phyloP scores from a whole-genome alignment of 1,140 invertebrate genomes.

The Caenorhabditis elegans region DNA sequence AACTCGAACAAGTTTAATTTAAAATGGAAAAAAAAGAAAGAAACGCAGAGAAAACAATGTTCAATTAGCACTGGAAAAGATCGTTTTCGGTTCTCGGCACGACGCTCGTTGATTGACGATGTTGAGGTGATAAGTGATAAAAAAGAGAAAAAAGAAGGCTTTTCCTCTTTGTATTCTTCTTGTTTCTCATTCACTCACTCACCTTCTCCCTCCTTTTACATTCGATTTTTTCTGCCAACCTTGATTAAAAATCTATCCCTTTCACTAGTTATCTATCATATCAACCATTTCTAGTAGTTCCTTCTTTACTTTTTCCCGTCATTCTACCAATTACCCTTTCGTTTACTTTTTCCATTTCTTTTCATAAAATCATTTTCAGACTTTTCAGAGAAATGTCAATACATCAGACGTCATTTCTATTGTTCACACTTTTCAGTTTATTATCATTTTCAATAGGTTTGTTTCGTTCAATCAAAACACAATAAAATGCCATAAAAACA shows the following conservation, averaged over 20 bases:
- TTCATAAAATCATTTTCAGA: background rate
- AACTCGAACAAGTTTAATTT: constrained; percentile 4
- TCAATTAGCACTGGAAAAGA: background rate
- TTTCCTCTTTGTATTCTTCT: background rate
- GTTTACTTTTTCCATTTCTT: background rate
- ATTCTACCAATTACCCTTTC: background rate
- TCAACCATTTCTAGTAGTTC: background rate
- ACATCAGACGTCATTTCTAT: background rate
- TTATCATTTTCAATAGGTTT: constrained; percentile 20
- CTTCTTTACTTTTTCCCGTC: background rate
- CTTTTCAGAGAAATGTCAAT: background rate
- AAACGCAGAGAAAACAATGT: background rate
- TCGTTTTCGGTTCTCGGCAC: constrained; percentile 15
- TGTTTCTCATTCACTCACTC: background rate
- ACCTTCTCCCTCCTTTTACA: background rate
- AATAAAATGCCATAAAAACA: background rate
- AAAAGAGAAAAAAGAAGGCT: background rate
- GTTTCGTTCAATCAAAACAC: constrained; percentile 7
- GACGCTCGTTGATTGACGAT: constrained; percentile 15
- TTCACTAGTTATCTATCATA: constrained; percentile 28
- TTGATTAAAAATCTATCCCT: constrained; percentile 30
- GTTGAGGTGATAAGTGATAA: background rate
- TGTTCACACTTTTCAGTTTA: background rate
- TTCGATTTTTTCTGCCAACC: background rate
- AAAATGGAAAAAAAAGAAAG: background rate